Evolutionary conservation across 2,888 invertebrate species (phyloP).

Genomic region (Tethea ocularis): DNA sequence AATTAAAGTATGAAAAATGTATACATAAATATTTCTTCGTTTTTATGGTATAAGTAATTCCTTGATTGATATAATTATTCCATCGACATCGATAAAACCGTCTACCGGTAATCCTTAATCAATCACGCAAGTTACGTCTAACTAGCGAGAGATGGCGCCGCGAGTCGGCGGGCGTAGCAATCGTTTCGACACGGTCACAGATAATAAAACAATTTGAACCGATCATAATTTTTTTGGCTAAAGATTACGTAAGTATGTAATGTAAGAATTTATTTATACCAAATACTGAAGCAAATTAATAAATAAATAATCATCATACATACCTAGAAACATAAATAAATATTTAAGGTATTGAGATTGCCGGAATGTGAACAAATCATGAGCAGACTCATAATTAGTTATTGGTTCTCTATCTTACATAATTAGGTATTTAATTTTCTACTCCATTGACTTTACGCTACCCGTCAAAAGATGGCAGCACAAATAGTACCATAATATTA

Average conservation of each 20-base stretch:
- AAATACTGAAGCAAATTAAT: not conserved
- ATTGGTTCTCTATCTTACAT: no score
- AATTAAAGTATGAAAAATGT: no score
- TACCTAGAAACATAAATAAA: no score
- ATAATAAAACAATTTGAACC: conserved; percentile 57
- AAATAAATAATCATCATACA: no score
- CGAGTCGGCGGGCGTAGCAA: conserved; percentile 42
- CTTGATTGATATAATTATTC: conserved; percentile 1
- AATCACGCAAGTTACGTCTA: conserved; percentile 39
- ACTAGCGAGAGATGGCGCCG: conserved; percentile 65
- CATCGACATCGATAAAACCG: conserved; percentile 25
- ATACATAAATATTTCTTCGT: not conserved
- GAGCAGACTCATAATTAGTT: no score
- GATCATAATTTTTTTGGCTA: conserved; percentile 42
- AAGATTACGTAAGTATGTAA: conserved; percentile 36
- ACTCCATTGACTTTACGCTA: conserved; percentile 44
- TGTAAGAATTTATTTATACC: conserved; percentile 20
- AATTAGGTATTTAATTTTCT: no score
- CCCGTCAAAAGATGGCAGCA: conserved; percentile 66
- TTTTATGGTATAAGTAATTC: not conserved
- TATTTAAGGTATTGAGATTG: no score
- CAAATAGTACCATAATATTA: not conserved
- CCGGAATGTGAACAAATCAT: no score
- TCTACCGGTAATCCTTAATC: conserved; percentile 26
- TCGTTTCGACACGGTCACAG: conserved; percentile 57